Base-by-base conservation (phyloP, 2,888 invertebrate genomes). In the Maniola hyperantus region DNA sequence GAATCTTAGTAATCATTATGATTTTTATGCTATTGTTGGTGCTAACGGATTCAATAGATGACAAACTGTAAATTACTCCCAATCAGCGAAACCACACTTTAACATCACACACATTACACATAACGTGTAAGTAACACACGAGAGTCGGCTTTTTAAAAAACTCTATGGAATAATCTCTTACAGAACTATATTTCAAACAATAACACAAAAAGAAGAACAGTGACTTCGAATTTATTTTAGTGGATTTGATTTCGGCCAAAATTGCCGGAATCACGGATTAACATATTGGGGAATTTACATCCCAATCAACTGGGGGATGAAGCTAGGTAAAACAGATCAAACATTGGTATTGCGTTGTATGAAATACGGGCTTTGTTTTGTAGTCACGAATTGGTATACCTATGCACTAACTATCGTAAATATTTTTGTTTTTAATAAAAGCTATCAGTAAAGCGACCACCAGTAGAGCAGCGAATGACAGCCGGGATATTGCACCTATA, bases 281-380 rank as follows among this genome's bases (percentile, higher is more conserved):
- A 64, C 71, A 71, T 72, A 70, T 64, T 67, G 70, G 66, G 64
- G 71, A 67, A 70, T 71, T 69, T 64, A 68, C 66, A 70, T 64
- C 66, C 65, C 69, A 67, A 70, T 72, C 68, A 71, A 68, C 60
- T 57, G 46, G 63, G 64, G 65, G 70, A 70, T 72, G 50, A 66
- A 70, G 69, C 66, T 70, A 58, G 66, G 58, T 64, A 39, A 59
- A 63, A 62, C 63, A 63, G 63, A 69, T 62, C 71, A 61, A 50
- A 67, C 60, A 64, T 42, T 18, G 57, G 20, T 57, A 57, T 57
- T 65, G 55, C 39, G 51, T 62, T 67, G 60, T 48, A 63, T 42
- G 46, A 57, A 66, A 64, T 42, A 57, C 44, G 42, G 51, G 26
- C 60, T 50, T 15, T 54, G 34, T 15, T 54, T 15, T 51, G 26